Conservation (phyloP, 2,113 vertebrate species). For the Halichoeres trimaculatus region DNA sequence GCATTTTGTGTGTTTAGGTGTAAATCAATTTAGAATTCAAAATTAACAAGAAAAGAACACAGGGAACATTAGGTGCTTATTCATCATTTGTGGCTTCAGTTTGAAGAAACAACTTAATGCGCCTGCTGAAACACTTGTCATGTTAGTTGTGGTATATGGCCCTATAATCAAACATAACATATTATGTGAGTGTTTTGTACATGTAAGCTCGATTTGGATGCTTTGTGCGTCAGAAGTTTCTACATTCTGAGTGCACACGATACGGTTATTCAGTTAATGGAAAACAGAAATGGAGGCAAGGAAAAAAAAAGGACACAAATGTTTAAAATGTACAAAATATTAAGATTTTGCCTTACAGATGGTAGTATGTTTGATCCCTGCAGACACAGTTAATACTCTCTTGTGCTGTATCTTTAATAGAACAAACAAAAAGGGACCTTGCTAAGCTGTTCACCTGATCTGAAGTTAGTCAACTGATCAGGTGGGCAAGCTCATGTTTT, state of each 20-base stretch:
- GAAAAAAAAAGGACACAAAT: neutral
- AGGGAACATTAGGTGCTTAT: neutral
- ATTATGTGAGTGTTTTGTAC: slow-evolving; percentile 14
- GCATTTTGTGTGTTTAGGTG: neutral
- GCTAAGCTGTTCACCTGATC: neutral
- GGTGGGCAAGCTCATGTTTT: neutral
- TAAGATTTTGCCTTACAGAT: neutral
- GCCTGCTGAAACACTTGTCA: neutral
- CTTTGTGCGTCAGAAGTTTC: neutral
- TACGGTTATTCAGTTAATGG: neutral
- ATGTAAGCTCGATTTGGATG: slow-evolving; percentile 12
- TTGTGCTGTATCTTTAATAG: neutral
- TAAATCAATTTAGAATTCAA: slow-evolving; percentile 33
- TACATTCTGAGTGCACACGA: neutral
- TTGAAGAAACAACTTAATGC: neutral
- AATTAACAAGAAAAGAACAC: slow-evolving; percentile 6
- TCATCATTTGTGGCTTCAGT: slow-evolving; percentile 1
- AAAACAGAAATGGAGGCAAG: neutral
- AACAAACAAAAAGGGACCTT: slow-evolving; percentile 10
- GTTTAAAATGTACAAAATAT: slow-evolving; percentile 15
- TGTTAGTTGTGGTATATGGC: neutral
- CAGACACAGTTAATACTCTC: neutral
- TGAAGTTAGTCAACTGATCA: slow-evolving; percentile 4
- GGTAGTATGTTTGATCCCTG: neutral
- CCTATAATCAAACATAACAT: slow-evolving; percentile 7